Conservation (phyloP, 2,113 vertebrate genomes). For the Malurus melanocephalus region DNA sequence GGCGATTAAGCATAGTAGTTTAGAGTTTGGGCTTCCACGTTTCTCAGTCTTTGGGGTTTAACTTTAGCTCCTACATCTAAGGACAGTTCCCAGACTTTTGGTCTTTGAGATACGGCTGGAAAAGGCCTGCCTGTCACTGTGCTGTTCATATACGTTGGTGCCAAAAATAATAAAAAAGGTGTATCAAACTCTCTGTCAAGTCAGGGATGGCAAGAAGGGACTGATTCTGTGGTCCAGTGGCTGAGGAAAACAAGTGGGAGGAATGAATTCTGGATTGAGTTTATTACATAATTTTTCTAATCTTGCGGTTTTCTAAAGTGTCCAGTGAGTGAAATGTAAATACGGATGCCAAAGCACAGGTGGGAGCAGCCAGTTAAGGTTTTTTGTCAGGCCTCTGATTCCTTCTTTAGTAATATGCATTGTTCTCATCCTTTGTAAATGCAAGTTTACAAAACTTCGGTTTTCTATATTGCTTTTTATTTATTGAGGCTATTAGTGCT, state of each 20-base stretch:
- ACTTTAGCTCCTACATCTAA: background rate
- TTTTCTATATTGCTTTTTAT: background rate
- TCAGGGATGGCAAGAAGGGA: background rate
- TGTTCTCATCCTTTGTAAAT: background rate
- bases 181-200: background rate
- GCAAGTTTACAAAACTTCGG: background rate
- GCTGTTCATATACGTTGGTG: background rate
- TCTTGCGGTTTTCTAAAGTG: background rate
- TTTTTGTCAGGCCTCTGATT: background rate
- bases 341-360: background rate
- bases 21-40: background rate
- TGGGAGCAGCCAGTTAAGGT: background rate
- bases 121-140: background rate
- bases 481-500: background rate
- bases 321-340: background rate
- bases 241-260: background rate
- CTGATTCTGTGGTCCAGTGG: background rate
- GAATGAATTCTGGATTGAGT: background rate
- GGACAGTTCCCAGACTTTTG: background rate
- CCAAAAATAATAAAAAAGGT: background rate
- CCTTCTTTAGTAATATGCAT: background rate
- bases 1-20: background rate
- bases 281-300: background rate
- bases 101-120: background rate
- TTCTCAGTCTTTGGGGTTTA: background rate